Evolutionary conservation across 1,140 invertebrate species (phyloP).

Genomic region (Drosophila hydei): DNA sequence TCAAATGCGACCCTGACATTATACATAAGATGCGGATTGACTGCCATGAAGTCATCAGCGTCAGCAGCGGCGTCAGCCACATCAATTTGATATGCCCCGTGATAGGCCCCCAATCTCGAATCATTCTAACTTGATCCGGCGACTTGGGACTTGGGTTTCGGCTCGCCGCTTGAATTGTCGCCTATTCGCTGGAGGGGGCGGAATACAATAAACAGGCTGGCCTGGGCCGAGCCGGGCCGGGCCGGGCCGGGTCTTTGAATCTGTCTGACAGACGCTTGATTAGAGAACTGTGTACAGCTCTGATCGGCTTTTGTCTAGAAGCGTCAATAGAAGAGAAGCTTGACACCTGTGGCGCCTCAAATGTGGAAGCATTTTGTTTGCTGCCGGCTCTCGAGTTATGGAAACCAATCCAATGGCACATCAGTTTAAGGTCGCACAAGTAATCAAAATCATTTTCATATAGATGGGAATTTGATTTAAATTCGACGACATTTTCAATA

Average conservation of each 20-base stretch:
- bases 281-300: slow-evolving; percentile 43
- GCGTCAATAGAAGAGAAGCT: slow-evolving; percentile 67
- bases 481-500: neutral
- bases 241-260: slow-evolving; percentile 32
- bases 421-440: neutral
- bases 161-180: slow-evolving; percentile 2
- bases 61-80: slow-evolving; percentile 58
- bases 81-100: slow-evolving; percentile 66
- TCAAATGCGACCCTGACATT: slow-evolving; percentile 63
- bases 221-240: slow-evolving; percentile 3
- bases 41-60: slow-evolving; percentile 80
- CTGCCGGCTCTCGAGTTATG: neutral
- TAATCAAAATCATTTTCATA: slow-evolving; percentile 2
- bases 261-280: slow-evolving; percentile 42
- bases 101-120: slow-evolving; percentile 26
- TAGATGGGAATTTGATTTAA: neutral
- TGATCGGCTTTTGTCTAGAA: slow-evolving; percentile 46
- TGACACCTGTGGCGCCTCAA: slow-evolving; percentile 61
- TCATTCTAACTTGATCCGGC: slow-evolving; percentile 8
- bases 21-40: slow-evolving; percentile 36
- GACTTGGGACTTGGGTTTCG: neutral
- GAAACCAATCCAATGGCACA: neutral
- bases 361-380: slow-evolving; percentile 32
- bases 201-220: slow-evolving; percentile 67
- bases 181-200: slow-evolving; percentile 28